Conservation (phyloP, 2,113 vertebrate genomes). For the Phaethornis superciliosus region DNA sequence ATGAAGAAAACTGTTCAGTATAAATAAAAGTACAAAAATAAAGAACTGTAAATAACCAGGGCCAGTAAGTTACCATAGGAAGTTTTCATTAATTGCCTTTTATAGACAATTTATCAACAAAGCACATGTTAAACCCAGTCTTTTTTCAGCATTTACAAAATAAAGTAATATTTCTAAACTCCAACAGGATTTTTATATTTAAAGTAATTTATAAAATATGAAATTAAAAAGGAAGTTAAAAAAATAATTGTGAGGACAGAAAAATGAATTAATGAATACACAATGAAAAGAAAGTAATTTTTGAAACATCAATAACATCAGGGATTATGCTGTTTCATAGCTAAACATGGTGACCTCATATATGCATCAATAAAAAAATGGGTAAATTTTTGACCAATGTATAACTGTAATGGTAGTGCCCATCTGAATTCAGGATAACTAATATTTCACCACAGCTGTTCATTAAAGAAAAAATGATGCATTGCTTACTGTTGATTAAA, state of each 20-base stretch:
- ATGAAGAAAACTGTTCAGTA: constrained; percentile 73
- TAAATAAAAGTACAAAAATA: constrained; percentile 75
- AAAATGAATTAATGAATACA: background rate
- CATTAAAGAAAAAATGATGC: background rate
- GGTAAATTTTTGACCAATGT: background rate
- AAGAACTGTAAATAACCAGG: constrained; percentile 67
- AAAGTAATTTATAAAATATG: background rate
- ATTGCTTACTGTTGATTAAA: background rate
- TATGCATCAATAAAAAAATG: background rate
- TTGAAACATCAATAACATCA: background rate
- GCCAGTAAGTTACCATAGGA: constrained; percentile 51
- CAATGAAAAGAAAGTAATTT: background rate
- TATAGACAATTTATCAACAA: constrained; percentile 28
- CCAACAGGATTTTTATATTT: background rate
- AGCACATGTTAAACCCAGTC: background rate
- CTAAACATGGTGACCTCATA: background rate
- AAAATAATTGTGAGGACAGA: background rate
- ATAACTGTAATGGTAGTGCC: background rate
- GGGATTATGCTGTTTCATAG: background rate
- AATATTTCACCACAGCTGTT: background rate
- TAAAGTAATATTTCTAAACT: background rate
- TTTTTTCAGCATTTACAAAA: constrained; percentile 3
- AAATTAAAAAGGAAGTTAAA: background rate
- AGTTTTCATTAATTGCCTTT: constrained; percentile 49
- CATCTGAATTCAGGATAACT: background rate